Evolutionary conservation across 2,888 invertebrate genomes (phyloP).

Genomic region (Drosophila algonquin): DNA sequence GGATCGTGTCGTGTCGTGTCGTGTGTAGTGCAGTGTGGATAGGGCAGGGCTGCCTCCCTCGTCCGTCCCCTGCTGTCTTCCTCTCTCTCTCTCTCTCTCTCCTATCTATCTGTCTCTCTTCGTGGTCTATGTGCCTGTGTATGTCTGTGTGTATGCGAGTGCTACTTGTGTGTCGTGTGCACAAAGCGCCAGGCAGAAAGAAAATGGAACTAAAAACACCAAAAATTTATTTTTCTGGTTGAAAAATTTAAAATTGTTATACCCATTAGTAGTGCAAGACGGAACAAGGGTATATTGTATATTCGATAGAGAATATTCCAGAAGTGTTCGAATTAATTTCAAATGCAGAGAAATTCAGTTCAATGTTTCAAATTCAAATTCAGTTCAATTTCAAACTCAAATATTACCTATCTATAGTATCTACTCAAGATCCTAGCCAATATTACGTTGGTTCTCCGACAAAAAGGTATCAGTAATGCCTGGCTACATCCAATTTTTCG

Average conservation of each 20-base stretch:
- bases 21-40: slow-evolving; percentile 31
- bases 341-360: too few relatives aligned
- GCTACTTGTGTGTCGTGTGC: slow-evolving; percentile 81
- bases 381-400: too few relatives aligned
- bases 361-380: too few relatives aligned
- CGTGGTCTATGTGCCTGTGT: slow-evolving; percentile 1
- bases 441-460: too few relatives aligned
- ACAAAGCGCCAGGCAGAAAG: slow-evolving; percentile 67
- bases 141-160: slow-evolving; percentile 28
- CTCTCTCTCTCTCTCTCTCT: neutral
- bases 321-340: too few relatives aligned
- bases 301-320: neutral
- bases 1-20: slow-evolving; percentile 13
- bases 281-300: neutral
- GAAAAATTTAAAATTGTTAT: slow-evolving; percentile 27
- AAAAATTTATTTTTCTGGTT: slow-evolving; percentile 2
- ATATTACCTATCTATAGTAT: too few relatives aligned
- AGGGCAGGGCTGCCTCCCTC: neutral
- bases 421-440: too few relatives aligned
- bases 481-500: neutral
- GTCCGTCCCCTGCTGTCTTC: too few relatives aligned
- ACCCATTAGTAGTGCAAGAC: neutral
- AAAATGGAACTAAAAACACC: slow-evolving; percentile 27
- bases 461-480: neutral
- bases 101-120: slow-evolving; percentile 1